Evolutionary conservation across 64 coral and sea anemone genomes (phyloP).

Genomic region (Pachyseris speciosa): DNA sequence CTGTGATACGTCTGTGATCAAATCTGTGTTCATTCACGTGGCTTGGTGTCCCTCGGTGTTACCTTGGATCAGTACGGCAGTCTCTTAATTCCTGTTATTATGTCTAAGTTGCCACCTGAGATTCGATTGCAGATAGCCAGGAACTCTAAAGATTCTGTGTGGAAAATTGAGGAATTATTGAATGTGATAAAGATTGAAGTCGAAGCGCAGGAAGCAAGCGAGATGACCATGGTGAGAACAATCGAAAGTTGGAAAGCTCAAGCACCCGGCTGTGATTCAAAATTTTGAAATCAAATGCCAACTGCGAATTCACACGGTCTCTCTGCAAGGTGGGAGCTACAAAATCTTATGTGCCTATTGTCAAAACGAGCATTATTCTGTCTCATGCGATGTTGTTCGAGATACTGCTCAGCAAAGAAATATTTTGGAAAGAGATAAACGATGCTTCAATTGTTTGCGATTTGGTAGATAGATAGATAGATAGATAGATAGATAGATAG

Average conservation of each 20-base stretch:
- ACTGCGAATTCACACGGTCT: background rate
- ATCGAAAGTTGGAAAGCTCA: conserved; percentile 11
- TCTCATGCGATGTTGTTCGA: background rate
- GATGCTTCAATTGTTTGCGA: conserved; percentile 26
- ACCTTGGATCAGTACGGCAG: conserved; percentile 16
- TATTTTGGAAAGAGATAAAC: background rate
- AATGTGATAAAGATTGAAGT: conserved; percentile 41
- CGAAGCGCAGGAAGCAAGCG: conserved; percentile 36
- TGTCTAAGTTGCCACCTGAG: conserved; percentile 36
- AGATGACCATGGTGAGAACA: conserved; percentile 25
- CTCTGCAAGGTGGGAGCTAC: background rate
- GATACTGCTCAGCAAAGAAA: background rate
- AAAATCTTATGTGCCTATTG: background rate
- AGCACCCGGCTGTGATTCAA: background rate
- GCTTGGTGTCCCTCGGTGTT: conserved; percentile 22
- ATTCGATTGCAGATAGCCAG: conserved; percentile 17
- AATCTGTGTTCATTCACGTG: conserved; percentile 25
- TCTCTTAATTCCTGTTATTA: conserved; percentile 23
- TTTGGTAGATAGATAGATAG: too few species aligned
- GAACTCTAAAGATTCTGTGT: conserved; percentile 35
- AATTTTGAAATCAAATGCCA: background rate
- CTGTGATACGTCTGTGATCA: conserved; percentile 35
- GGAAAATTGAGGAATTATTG: conserved; percentile 41
- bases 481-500: too few species aligned
- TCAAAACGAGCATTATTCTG: conserved; percentile 19